Conservation (phyloP, 2,797 vertebrate species). For the Microtus obscurus region DNA sequence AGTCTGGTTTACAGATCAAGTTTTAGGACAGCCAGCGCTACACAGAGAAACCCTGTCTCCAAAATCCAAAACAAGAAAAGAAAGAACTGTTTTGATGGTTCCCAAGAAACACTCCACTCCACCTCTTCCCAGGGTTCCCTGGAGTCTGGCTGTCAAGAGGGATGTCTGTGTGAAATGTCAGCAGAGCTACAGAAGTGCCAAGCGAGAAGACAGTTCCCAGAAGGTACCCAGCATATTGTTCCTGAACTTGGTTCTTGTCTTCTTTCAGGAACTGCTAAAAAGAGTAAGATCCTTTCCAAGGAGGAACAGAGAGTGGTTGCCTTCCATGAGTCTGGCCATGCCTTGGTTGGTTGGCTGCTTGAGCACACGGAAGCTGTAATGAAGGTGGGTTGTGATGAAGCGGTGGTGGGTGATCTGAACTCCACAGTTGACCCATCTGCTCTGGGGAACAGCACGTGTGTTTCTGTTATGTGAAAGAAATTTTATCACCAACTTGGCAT, state of each 20-base stretch:
- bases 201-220: neutral
- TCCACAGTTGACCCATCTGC: neutral
- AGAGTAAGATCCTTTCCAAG: constrained; percentile 95
- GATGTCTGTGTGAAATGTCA: neutral
- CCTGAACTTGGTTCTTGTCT: neutral
- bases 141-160: neutral
- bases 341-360: constrained; percentile 96
- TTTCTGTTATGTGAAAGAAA: neutral
- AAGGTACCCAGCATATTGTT: neutral
- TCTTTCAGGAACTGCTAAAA: constrained; percentile 94
- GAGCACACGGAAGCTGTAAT: constrained; percentile 98
- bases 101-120: neutral
- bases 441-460: neutral
- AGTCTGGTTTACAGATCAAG: neutral
- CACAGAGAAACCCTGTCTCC: neutral
- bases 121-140: neutral
- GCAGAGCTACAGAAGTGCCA: too few relatives aligned
- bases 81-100: neutral
- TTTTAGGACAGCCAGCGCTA: neutral
- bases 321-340: constrained; percentile 96
- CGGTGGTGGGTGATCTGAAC: constrained; percentile 59
- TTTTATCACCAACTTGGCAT: neutral
- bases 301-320: constrained; percentile 96
- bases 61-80: neutral
- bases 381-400: constrained; percentile 95